Conservation (phyloP, 1,140 invertebrate genomes). For the Tetragnatha versicolor region DNA sequence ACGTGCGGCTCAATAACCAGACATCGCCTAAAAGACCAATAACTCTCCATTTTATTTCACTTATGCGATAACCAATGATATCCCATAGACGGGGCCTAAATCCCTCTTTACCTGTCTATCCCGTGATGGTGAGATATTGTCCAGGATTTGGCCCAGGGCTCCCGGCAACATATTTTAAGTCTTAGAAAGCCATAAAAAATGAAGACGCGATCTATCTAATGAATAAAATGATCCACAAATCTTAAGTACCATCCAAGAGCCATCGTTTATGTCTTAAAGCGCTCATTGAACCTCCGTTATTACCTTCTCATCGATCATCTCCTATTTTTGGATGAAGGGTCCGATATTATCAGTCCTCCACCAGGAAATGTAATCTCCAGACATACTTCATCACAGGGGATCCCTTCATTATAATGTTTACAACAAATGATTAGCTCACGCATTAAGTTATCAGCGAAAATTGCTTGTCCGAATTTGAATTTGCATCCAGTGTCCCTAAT, state of each 20-base stretch:
- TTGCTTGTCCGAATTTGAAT: slow-evolving; percentile 19
- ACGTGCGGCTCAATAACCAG: too few species aligned
- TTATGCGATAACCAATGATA: background rate
- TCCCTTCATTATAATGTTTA: slow-evolving; percentile 39
- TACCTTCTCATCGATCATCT: slow-evolving; percentile 31
- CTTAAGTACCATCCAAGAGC: slow-evolving; percentile 2
- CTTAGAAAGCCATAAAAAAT: slow-evolving; percentile 7
- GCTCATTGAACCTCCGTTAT: slow-evolving; percentile 29
- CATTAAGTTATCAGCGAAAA: slow-evolving; percentile 39
- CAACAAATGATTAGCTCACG: slow-evolving; percentile 42
- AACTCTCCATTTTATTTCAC: too few species aligned
- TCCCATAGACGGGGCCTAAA: background rate
- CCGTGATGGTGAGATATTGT: background rate
- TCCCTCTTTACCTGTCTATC: background rate
- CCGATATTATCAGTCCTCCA: slow-evolving; percentile 37
- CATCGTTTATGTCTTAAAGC: slow-evolving; percentile 36
- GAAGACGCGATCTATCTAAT: slow-evolving; percentile 17
- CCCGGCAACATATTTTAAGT: background rate
- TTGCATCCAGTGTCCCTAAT: slow-evolving; percentile 38
- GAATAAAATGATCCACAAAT: slow-evolving; percentile 31
- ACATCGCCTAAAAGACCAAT: too few species aligned
- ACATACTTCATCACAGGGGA: slow-evolving; percentile 30
- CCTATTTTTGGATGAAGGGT: slow-evolving; percentile 3
- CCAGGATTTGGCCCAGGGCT: background rate
- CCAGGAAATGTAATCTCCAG: slow-evolving; percentile 37